phyloP scores from a whole-genome alignment of 2,797 vertebrate genomes.

The Fringilla coelebs region DNA sequence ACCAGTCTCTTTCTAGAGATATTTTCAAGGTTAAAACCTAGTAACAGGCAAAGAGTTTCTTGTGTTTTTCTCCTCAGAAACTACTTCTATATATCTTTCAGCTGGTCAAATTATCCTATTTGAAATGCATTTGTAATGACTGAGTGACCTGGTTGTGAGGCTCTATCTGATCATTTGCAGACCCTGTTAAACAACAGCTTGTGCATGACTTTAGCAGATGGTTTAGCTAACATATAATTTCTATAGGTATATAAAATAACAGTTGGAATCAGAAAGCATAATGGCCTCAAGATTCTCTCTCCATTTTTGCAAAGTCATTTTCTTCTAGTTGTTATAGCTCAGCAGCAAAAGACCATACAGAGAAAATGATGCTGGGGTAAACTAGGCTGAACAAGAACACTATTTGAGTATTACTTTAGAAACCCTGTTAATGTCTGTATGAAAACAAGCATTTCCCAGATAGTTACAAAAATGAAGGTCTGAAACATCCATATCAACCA shows the following conservation, averaged over 20 bases:
- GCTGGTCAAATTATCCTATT: conserved; percentile 62
- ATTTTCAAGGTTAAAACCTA: conserved; percentile 47
- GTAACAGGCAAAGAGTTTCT: conserved; percentile 32
- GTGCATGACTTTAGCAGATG: conserved; percentile 68
- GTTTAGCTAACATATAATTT: conserved; percentile 68
- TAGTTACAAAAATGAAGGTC: neutral
- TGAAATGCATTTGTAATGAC: conserved; percentile 53
- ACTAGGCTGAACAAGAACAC: neutral
- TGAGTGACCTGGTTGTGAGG: conserved; percentile 56
- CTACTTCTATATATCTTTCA: conserved; percentile 58
- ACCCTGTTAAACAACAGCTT: conserved; percentile 52
- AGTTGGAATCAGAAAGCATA: conserved; percentile 53
- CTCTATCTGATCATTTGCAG: conserved; percentile 66
- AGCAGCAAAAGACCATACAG: neutral
- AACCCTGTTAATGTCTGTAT: neutral
- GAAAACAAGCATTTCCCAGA: neutral
- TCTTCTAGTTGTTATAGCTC: neutral
- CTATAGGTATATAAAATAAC: conserved; percentile 67
- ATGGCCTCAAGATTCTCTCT: conserved; percentile 34
- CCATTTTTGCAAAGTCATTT: conserved; percentile 59
- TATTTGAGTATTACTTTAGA: neutral
- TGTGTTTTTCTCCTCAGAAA: conserved; percentile 51
- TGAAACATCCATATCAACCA: neutral
- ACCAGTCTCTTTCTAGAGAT: conserved; percentile 7
- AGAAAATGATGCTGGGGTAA: neutral